Percentiles rank a stretch among this genome's conserved stretches.
phyloP scores from a whole-genome alignment of 2,113 vertebrate species.

The Tragelaphus scriptus region DNA sequence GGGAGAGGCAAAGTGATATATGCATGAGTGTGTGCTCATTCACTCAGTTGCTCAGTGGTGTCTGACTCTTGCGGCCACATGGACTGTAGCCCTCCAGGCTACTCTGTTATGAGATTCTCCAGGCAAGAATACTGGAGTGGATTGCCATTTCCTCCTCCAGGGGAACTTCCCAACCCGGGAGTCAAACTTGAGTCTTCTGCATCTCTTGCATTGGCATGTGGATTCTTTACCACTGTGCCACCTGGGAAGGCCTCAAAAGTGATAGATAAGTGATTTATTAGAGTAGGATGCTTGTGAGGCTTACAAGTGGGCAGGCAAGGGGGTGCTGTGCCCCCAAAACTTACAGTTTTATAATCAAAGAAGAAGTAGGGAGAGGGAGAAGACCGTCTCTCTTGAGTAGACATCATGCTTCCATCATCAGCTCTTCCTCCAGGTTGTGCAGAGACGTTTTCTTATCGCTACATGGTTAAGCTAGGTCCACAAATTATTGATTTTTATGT shows the following conservation, averaged over 20 bases:
- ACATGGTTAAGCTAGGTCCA: not conserved
- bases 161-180: not conserved
- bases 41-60: not conserved
- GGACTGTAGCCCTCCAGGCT: not conserved
- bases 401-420: not conserved
- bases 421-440: not conserved
- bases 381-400: not conserved
- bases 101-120: not conserved
- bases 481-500: not conserved
- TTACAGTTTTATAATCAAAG: not conserved
- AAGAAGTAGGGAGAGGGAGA: not conserved
- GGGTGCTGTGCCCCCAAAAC: not conserved
- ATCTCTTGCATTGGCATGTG: not conserved
- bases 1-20: not conserved
- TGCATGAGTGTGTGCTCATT: not conserved
- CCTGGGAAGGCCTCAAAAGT: not conserved
- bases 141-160: not conserved
- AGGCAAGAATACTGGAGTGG: not conserved
- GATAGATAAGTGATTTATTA: not conserved
- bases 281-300: not conserved
- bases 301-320: not conserved
- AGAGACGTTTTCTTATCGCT: not conserved
- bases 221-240: not conserved
- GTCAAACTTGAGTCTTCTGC: not conserved
- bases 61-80: not conserved